Percentiles rank a stretch among this genome's conserved stretches.
Evolutionary conservation across 2,113 vertebrate species (phyloP).

Genomic region (Lepidothrix coronata): DNA sequence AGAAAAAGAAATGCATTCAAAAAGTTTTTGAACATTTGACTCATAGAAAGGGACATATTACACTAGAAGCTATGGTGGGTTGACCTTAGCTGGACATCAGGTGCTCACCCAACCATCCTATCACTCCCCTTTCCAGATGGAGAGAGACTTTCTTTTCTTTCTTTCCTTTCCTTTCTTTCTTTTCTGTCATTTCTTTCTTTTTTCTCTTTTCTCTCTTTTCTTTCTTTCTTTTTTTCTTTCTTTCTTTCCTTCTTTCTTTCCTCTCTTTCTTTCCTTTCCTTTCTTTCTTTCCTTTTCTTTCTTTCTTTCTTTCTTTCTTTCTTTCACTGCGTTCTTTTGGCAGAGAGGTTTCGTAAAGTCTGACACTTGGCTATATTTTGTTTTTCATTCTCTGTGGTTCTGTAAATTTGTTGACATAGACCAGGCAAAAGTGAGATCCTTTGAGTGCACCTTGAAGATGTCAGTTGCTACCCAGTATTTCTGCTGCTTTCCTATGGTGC

Average conservation of each 20-base stretch:
- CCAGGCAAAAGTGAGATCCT: not conserved
- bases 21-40: not conserved
- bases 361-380: not conserved
- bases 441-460: not conserved
- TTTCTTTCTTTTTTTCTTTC: not conserved
- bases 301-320: no score
- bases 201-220: not conserved
- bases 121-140: no score
- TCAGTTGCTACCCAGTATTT: not conserved
- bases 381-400: not conserved
- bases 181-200: no score
- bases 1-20: not conserved
- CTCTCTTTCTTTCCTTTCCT: not conserved
- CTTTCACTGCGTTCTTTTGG: fast-evolving
- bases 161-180: no score
- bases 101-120: no score
- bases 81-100: no score
- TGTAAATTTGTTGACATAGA: not conserved
- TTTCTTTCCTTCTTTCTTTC: not conserved
- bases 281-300: not conserved
- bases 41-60: not conserved
- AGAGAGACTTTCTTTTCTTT: no score
- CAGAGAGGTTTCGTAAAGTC: not conserved
- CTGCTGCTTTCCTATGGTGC: not conserved
- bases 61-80: no score